These are phyloP conservation scores for Garrulus glandarius DNA, from an alignment of 2,797 vertebrate genomes.

Conservation along the genomic window DNA sequence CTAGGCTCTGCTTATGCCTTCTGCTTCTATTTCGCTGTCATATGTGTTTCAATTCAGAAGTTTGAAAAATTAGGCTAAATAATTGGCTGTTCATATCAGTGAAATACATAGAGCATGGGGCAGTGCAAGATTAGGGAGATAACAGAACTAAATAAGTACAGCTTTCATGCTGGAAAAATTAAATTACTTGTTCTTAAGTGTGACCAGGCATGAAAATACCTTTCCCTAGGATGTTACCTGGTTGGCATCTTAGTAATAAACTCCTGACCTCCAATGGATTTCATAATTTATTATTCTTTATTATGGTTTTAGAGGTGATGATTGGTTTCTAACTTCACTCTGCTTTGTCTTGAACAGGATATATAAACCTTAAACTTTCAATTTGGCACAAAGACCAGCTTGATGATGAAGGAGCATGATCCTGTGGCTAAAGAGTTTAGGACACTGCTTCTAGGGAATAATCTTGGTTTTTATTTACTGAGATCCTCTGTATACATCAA, in stretches of 20 bases:
- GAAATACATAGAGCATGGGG: neutral
- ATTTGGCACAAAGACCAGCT: accelerated
- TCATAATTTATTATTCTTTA: neutral
- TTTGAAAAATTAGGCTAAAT: neutral
- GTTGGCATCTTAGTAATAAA: neutral
- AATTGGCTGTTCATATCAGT: neutral
- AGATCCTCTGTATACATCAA: accelerated
- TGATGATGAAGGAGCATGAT: neutral
- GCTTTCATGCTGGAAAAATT: neutral
- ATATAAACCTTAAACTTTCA: neutral
- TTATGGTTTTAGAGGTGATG: neutral
- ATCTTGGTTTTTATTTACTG: neutral
- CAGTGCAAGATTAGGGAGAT: neutral
- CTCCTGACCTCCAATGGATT: neutral
- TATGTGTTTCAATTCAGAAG: neutral
- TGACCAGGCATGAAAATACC: neutral
- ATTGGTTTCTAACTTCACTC: neutral
- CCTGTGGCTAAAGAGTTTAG: neutral
- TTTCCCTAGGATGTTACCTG: neutral
- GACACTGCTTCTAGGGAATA: neutral
- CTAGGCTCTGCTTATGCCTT: neutral
- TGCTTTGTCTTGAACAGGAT: neutral
- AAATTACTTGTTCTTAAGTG: neutral
- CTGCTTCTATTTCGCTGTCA: neutral
- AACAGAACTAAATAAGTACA: neutral